phyloP scores from a whole-genome alignment of 2,113 vertebrate species.

The Crocuta crocuta region DNA sequence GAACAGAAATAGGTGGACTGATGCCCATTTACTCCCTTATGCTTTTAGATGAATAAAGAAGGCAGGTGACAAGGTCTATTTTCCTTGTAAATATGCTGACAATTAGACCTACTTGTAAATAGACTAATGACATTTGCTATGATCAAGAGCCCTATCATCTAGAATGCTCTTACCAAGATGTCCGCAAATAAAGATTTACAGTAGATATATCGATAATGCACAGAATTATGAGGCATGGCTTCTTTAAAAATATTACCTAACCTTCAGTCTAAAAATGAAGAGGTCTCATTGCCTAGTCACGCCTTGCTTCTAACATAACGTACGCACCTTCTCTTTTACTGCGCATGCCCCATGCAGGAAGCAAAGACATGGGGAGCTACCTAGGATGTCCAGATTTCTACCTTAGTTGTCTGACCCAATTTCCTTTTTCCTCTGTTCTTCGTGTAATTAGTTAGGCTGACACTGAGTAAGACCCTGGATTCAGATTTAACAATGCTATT shows the following conservation, averaged over 20 bases:
- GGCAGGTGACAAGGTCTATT: not conserved
- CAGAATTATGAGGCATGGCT: not conserved
- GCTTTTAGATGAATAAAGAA: not conserved
- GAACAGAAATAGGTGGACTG: not conserved
- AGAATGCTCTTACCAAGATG: not conserved
- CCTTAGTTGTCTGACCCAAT: not conserved
- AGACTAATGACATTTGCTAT: not conserved
- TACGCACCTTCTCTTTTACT: not conserved
- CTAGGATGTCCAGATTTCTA: not conserved
- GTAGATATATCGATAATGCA: not conserved
- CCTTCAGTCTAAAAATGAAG: not conserved
- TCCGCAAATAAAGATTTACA: not conserved
- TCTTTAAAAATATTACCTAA: conserved; percentile 11
- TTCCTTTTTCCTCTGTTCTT: not conserved
- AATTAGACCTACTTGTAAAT: not conserved
- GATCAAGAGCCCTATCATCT: not conserved
- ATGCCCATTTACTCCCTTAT: not conserved
- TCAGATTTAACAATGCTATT: not conserved
- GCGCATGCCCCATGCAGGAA: not conserved
- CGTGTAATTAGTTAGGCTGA: not conserved
- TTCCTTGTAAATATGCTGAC: not conserved
- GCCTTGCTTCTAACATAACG: not conserved
- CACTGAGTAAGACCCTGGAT: not conserved
- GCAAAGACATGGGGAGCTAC: not conserved
- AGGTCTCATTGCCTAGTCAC: not conserved